A percentile compares a stretch with the other conserved stretches of the same genome.
Conservation (phyloP, 2,797 vertebrate genomes). For the Hypotaenidia philippensis region DNA sequence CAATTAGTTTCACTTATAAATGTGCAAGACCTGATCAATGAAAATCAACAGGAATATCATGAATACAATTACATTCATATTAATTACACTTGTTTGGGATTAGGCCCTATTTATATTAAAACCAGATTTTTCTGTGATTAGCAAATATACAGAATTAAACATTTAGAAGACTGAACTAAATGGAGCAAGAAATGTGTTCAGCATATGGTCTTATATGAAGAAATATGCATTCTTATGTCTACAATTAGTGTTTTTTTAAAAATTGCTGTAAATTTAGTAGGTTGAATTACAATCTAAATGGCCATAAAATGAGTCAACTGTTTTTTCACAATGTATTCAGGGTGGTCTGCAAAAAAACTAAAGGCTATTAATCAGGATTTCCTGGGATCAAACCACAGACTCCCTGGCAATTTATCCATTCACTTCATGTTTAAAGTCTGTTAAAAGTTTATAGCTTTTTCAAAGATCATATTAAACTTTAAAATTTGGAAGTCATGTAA, state of each 20-base stretch:
- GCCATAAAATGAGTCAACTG: conserved; percentile 74
- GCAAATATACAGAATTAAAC: conserved; percentile 10
- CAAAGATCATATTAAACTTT: conserved; percentile 75
- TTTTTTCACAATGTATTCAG: conserved; percentile 72
- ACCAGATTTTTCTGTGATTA: not conserved
- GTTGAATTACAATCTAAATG: conserved; percentile 66
- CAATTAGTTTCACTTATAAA: conserved; percentile 27
- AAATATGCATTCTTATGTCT: conserved; percentile 31
- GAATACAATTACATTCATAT: not conserved
- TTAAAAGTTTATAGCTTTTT: conserved; percentile 79
- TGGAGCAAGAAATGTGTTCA: conserved; percentile 33
- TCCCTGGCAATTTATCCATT: conserved; percentile 63
- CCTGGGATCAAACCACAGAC: conserved; percentile 78
- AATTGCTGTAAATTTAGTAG: conserved; percentile 60
- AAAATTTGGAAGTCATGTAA: conserved; percentile 69
- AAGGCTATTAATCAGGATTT: conserved; percentile 82
- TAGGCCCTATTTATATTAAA: not conserved
- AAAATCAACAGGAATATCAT: not conserved
- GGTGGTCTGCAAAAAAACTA: conserved; percentile 76
- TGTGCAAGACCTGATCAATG: not conserved
- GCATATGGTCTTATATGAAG: conserved; percentile 24
- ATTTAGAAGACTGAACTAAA: conserved; percentile 5
- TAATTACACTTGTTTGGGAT: not conserved
- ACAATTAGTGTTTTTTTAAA: conserved; percentile 25
- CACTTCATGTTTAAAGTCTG: conserved; percentile 72